phyloP scores from a whole-genome alignment of 2,113 vertebrate species.

The Ptilonorhynchus violaceus region DNA sequence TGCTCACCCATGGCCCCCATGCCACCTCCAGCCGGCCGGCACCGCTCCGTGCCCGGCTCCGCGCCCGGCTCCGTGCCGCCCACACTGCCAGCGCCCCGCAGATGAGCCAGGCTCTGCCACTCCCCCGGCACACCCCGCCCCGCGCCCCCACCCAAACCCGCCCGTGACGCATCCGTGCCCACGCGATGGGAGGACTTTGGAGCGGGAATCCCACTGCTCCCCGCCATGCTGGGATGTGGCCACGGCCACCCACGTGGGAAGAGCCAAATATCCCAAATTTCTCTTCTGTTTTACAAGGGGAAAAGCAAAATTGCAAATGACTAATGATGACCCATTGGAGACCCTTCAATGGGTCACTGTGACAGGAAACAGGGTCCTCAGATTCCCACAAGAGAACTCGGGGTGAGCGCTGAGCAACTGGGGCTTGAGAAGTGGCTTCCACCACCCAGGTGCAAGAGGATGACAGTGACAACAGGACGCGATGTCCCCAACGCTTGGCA shows the following conservation, averaged over 20 bases:
- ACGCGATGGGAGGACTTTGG: not conserved
- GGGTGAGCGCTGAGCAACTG: not conserved
- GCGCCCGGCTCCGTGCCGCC: not conserved
- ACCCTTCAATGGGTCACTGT: rapidly evolving
- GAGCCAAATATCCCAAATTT: not conserved
- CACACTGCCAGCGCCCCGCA: not conserved
- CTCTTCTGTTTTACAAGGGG: not conserved
- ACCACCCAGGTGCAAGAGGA: not conserved
- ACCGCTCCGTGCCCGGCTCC: not conserved
- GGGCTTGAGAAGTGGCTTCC: not conserved
- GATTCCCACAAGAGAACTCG: rapidly evolving
- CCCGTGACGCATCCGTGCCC: not conserved
- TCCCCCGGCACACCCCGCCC: not conserved
- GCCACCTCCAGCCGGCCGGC: not conserved
- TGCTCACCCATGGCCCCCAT: not conserved
- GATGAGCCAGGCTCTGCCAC: not conserved
- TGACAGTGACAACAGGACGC: rapidly evolving
- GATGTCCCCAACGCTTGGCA: rapidly evolving
- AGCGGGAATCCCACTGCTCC: not conserved
- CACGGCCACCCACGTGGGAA: rapidly evolving
- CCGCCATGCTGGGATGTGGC: rapidly evolving
- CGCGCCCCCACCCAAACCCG: not conserved
- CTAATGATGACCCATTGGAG: rapidly evolving
- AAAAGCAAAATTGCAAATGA: not conserved
- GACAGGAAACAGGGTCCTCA: rapidly evolving